phyloP scores from a whole-genome alignment of 2,888 invertebrate genomes.

The Clitarchus hookeri region DNA sequence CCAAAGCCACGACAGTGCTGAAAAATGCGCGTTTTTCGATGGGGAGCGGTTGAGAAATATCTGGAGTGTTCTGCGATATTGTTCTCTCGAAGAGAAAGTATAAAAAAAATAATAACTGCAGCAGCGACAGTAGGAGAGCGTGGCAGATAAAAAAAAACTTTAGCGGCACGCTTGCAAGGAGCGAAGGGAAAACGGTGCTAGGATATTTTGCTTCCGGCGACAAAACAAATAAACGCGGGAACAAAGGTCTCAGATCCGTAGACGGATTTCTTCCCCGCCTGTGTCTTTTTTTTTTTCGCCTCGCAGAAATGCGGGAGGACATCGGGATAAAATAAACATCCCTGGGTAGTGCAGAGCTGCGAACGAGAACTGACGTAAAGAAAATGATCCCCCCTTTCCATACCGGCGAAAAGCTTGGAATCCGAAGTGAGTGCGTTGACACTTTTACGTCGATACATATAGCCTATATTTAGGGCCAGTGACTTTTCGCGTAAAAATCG shows the following conservation, averaged over 20 bases:
- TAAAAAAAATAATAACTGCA: too few species aligned
- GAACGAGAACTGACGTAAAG: background rate
- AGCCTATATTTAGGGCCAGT: too few species aligned
- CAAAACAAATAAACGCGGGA: background rate
- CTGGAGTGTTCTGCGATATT: background rate
- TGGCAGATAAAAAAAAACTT: background rate
- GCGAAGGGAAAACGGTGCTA: background rate
- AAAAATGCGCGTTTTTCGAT: background rate
- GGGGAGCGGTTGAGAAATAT: background rate
- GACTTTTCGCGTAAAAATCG: too few species aligned
- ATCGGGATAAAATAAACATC: background rate
- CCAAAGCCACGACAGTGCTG: too few species aligned
- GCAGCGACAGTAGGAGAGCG: background rate
- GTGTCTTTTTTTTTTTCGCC: background rate
- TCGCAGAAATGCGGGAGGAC: background rate
- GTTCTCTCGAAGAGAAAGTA: background rate
- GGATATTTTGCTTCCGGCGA: constrained; percentile 1
- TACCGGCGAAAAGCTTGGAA: background rate
- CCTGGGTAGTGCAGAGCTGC: background rate
- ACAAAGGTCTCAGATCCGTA: background rate
- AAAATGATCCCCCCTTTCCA: background rate
- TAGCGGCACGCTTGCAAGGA: background rate
- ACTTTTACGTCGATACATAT: too few species aligned
- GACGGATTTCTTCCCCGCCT: background rate
- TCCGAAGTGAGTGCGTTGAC: background rate